phyloP scores from a whole-genome alignment of 2,113 vertebrate species.

The Rissa tridactyla region DNA sequence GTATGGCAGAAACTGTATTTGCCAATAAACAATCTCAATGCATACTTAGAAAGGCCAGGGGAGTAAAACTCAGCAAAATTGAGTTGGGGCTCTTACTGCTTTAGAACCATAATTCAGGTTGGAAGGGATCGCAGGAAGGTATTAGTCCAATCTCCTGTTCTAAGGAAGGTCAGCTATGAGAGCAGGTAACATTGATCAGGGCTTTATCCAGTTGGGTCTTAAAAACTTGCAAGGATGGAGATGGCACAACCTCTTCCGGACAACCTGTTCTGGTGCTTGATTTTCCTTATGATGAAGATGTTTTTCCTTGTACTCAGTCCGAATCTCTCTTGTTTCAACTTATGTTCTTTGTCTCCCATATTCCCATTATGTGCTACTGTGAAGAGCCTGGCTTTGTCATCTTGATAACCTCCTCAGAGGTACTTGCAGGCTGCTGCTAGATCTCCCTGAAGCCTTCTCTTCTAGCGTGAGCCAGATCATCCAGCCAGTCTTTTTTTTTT shows the following conservation, averaged over 20 bases:
- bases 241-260: background rate
- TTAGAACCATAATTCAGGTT: background rate
- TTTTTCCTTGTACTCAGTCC: background rate
- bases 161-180: background rate
- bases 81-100: background rate
- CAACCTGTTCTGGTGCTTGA: background rate
- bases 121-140: background rate
- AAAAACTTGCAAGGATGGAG: background rate
- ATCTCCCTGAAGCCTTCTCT: background rate
- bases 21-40: background rate
- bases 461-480: background rate
- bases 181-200: background rate
- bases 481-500: background rate
- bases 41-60: background rate
- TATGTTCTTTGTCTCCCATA: background rate
- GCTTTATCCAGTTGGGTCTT: background rate
- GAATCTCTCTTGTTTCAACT: background rate
- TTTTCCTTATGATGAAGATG: background rate
- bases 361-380: background rate
- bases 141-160: background rate
- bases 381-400: background rate
- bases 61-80: background rate
- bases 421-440: background rate
- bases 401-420: background rate
- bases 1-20: background rate